A percentile compares a stretch with the other conserved stretches of the same genome.
phyloP scores from a whole-genome alignment of 2,888 invertebrate species.

The Hipparchia semele region DNA sequence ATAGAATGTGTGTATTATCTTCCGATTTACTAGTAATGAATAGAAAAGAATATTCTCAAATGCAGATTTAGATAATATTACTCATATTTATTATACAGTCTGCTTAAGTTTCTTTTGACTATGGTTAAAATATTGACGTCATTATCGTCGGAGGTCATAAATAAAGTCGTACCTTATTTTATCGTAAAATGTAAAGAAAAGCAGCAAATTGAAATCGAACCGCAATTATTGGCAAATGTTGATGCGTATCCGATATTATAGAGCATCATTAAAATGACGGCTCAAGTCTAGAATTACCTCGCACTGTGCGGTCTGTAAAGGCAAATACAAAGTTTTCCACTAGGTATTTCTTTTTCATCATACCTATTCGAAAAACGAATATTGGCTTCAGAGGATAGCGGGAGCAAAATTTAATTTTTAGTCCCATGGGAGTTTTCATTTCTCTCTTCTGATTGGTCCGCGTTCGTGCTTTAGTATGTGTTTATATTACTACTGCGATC shows the following conservation, averaged over 20 bases:
- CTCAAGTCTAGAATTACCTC: conserved; percentile 35
- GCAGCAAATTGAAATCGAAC: conserved; percentile 43
- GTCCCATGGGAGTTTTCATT: no score
- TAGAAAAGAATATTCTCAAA: no score
- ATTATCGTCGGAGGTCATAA: not conserved
- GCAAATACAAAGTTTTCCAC: conserved; percentile 21
- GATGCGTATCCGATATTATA: conserved; percentile 42
- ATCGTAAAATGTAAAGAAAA: conserved; percentile 14
- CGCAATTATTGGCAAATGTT: conserved; percentile 40
- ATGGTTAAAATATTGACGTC: not conserved
- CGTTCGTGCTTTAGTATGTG: no score
- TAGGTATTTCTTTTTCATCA: not conserved
- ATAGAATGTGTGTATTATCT: no score
- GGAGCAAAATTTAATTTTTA: no score
- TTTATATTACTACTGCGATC: no score
- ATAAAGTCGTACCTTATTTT: not conserved
- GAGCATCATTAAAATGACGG: conserved; percentile 36
- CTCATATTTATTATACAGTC: no score
- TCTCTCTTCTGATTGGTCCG: no score
- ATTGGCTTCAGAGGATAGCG: no score
- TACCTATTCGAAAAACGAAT: no score
- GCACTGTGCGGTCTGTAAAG: conserved; percentile 29
- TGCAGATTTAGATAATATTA: no score
- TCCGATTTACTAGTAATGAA: no score
- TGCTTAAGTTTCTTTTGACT: not conserved